Conservation (phyloP, 2,113 vertebrate genomes). For the Uria lomvia region DNA sequence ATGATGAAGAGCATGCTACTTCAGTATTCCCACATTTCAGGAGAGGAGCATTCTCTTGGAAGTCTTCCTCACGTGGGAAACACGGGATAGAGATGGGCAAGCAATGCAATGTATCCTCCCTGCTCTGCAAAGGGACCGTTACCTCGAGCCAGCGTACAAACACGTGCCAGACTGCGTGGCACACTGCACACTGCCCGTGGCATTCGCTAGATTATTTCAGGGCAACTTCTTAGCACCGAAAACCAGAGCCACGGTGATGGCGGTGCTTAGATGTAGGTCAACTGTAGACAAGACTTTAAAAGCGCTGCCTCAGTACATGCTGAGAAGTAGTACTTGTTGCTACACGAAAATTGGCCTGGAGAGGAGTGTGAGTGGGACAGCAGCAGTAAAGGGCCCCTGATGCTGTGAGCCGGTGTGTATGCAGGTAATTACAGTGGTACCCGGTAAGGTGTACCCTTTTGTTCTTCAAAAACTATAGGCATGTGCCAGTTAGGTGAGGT, state of each 20-base stretch:
- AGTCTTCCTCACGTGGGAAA: background rate
- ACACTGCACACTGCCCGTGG: background rate
- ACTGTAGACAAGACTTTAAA: background rate
- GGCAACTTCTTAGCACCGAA: background rate
- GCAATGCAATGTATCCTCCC: background rate
- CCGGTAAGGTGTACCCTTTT: background rate
- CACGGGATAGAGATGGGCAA: background rate
- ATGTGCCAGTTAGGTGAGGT: background rate
- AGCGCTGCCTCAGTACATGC: background rate
- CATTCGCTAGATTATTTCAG: background rate
- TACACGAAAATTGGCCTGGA: background rate
- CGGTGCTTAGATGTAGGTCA: background rate
- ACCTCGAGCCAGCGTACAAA: background rate
- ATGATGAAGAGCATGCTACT: slow-evolving; percentile 30
- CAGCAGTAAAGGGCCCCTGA: background rate
- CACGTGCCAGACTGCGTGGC: background rate
- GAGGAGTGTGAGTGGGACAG: background rate
- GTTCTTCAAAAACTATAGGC: background rate
- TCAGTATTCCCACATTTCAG: slow-evolving; percentile 19
- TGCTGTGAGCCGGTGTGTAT: background rate
- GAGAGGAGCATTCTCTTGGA: slow-evolving; percentile 5
- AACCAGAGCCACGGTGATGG: background rate
- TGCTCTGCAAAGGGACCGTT: background rate
- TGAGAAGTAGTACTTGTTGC: background rate
- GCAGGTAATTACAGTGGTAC: background rate